phyloP scores from a whole-genome alignment of 2,888 invertebrate species.

The Gerris lacustris region DNA sequence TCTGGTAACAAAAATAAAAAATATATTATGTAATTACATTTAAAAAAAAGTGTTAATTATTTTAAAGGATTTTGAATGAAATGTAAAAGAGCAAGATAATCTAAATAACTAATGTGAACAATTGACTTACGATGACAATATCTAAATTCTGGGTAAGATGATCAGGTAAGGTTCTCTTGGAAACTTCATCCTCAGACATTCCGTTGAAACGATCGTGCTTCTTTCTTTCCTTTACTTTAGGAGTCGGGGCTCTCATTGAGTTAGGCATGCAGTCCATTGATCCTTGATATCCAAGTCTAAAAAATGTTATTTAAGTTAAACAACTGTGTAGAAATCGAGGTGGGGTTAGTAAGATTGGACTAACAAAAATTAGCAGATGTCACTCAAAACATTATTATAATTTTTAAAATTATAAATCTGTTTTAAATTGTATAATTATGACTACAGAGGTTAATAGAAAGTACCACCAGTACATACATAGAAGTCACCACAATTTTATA shows the following conservation, averaged over 20 bases:
- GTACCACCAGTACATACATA: too few species aligned
- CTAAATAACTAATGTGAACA: not conserved
- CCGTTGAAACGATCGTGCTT: constrained; percentile 92
- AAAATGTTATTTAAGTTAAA: constrained; percentile 11
- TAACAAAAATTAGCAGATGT: too few species aligned
- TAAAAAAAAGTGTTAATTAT: constrained; percentile 6
- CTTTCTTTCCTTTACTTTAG: constrained; percentile 63
- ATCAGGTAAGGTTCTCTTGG: constrained; percentile 85
- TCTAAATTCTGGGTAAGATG: constrained; percentile 86
- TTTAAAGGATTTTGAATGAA: too few species aligned
- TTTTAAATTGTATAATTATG: too few species aligned
- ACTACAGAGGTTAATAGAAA: too few species aligned
- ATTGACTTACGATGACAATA: constrained; percentile 88
- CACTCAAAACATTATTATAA: too few species aligned
- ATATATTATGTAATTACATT: constrained; percentile 1
- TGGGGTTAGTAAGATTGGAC: too few species aligned
- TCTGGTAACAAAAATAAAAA: constrained; percentile 46
- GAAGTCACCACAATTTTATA: too few species aligned
- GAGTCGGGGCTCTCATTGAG: constrained; percentile 24
- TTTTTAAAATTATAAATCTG: too few species aligned
- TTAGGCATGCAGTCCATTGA: constrained; percentile 27
- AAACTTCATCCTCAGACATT: constrained; percentile 92
- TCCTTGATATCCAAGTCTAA: constrained; percentile 27
- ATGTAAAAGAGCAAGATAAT: not conserved
- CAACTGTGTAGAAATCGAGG: too few species aligned